Percentiles rank a stretch among this genome's conserved stretches.
Evolutionary conservation across 1,140 invertebrate species (phyloP).

Genomic region (Eulimnadia texana): DNA sequence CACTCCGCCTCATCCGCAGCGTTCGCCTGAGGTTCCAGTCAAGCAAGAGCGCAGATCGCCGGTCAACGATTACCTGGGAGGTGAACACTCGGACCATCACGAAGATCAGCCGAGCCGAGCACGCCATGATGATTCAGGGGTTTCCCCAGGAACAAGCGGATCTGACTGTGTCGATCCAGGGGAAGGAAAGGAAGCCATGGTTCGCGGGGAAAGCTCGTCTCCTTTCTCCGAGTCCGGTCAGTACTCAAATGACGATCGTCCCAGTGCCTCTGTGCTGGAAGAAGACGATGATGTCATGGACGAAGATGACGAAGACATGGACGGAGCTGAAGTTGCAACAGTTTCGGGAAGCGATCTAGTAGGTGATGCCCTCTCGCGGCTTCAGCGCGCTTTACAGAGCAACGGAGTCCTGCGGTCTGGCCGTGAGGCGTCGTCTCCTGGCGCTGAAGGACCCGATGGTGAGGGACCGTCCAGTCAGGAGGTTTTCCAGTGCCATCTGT

Average conservation of each 20-base stretch:
- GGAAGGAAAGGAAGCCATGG: slow-evolving; percentile 3
- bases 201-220: slow-evolving; percentile 1
- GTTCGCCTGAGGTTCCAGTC: neutral
- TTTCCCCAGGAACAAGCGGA: slow-evolving; percentile 14
- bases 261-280: neutral
- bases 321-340: neutral
- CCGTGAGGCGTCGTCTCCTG: slow-evolving; percentile 9
- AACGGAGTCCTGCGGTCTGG: slow-evolving; percentile 13
- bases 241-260: slow-evolving; percentile 1
- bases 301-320: slow-evolving; percentile 11
- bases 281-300: slow-evolving; percentile 12
- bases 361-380: slow-evolving; percentile 20
- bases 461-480: slow-evolving; percentile 15
- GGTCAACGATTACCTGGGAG: neutral
- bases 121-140: slow-evolving; percentile 16
- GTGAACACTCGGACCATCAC: neutral
- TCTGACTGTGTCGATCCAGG: slow-evolving; percentile 1
- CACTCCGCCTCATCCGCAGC: neutral
- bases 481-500: slow-evolving; percentile 27
- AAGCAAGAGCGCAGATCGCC: neutral
- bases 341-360: slow-evolving; percentile 10
- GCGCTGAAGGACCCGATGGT: slow-evolving; percentile 14
- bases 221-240: neutral
- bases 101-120: neutral
- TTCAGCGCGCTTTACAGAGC: slow-evolving; percentile 21